These are phyloP conservation scores for Pecten maximus DNA, from an alignment of 2,888 invertebrate genomes.

Conservation along the genomic window DNA sequence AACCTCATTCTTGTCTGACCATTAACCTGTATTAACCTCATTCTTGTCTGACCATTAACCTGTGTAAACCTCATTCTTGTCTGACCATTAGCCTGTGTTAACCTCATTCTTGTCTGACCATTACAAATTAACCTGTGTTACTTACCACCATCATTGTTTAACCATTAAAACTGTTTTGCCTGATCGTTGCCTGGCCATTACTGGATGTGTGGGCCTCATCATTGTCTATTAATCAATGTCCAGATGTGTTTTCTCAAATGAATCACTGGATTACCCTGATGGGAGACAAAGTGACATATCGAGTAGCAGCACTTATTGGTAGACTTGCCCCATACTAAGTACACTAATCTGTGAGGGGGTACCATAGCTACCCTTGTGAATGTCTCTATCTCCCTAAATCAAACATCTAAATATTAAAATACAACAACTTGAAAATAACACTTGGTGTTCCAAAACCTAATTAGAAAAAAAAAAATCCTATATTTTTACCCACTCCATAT, in stretches of 20 bases:
- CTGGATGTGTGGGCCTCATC: not conserved
- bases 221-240: not conserved
- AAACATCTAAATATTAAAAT: no score
- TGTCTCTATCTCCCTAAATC: not conserved
- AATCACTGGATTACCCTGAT: not conserved
- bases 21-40: not conserved
- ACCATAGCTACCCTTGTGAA: not conserved
- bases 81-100: not conserved
- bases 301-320: not conserved
- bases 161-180: not conserved
- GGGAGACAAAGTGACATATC: not conserved
- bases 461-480: no score
- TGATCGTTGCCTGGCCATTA: not conserved
- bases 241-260: slow-evolving; percentile 8
- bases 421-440: no score
- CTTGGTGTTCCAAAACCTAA: no score
- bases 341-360: no score
- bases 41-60: not conserved
- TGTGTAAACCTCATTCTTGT: not conserved
- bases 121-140: not conserved
- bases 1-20: not conserved
- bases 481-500: no score
- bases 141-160: no score
- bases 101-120: not conserved
- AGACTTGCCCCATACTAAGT: no score